A percentile compares a stretch with the other conserved stretches of the same genome.
Conservation (phyloP, 2,113 vertebrate genomes). For the Laterallus jamaicensis region DNA sequence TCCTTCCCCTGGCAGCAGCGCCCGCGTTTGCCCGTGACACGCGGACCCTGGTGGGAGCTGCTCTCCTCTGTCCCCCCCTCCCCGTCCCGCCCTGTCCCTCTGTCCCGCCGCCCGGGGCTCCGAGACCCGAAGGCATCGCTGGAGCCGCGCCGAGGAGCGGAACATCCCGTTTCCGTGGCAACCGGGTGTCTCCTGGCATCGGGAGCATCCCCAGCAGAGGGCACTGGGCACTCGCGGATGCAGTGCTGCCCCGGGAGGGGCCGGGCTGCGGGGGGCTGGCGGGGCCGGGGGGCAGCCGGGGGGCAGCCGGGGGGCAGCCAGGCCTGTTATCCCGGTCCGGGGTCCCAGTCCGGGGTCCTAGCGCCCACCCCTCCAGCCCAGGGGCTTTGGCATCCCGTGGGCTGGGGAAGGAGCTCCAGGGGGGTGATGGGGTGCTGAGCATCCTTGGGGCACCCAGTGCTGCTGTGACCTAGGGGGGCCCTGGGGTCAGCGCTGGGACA, state of each 20-base stretch:
- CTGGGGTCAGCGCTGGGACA: neutral
- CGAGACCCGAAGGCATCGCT: neutral
- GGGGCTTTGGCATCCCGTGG: neutral
- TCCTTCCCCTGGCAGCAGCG: neutral
- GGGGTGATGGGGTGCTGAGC: fast-evolving
- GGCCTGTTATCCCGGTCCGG: neutral
- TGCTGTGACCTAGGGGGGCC: no score
- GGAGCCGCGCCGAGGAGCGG: neutral
- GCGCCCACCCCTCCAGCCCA: neutral
- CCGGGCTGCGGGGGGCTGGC: neutral
- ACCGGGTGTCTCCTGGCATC: neutral
- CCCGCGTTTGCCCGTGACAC: neutral
- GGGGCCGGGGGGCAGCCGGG: neutral
- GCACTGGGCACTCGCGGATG: constrained; percentile 19
- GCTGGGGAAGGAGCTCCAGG: neutral
- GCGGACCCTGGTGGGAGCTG: neutral
- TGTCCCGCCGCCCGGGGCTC: neutral
- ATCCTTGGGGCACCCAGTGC: neutral
- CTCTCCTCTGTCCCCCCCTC: no score
- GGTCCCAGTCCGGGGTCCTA: neutral
- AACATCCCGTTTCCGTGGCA: constrained; percentile 53
- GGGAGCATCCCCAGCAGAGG: constrained; percentile 26
- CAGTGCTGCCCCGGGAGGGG: neutral
- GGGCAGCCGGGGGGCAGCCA: no score
- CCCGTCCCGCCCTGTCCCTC: neutral